These are phyloP conservation scores for Hemistola chrysoprasaria DNA, from an alignment of 2,888 invertebrate species.

Conservation along the genomic window DNA sequence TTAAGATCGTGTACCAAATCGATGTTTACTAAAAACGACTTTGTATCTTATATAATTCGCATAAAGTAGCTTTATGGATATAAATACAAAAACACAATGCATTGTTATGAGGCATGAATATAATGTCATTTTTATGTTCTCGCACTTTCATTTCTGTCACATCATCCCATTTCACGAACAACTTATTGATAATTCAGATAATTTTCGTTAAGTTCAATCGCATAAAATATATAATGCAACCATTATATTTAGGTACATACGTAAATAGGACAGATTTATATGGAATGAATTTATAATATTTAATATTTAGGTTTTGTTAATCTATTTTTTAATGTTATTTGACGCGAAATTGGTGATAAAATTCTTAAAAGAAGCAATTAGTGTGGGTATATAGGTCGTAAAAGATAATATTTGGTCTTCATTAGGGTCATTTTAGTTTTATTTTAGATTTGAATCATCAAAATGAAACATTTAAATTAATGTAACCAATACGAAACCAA, in stretches of 20 bases:
- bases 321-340: too few relatives aligned
- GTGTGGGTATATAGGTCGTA: too few relatives aligned
- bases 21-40: too few relatives aligned
- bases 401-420: slow-evolving; percentile 14
- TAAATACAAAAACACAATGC: slow-evolving; percentile 37
- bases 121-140: slow-evolving; percentile 7
- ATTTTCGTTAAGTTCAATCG: slow-evolving; percentile 21
- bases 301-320: too few relatives aligned
- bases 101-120: slow-evolving; percentile 21
- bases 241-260: slow-evolving; percentile 37
- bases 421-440: background rate
- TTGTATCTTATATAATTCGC: background rate
- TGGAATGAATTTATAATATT: slow-evolving; percentile 21
- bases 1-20: too few relatives aligned
- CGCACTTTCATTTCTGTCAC: slow-evolving; percentile 1
- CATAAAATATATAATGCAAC: slow-evolving; percentile 37
- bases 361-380: too few relatives aligned
- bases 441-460: too few relatives aligned
- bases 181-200: slow-evolving; percentile 9
- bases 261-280: slow-evolving; percentile 42
- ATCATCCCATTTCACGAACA: slow-evolving; percentile 3
- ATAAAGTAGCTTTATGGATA: slow-evolving; percentile 25
- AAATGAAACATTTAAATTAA: too few relatives aligned
- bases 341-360: too few relatives aligned
- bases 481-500: too few relatives aligned